A percentile compares a stretch with the other conserved stretches of the same genome.
phyloP scores from a whole-genome alignment of 2,113 vertebrate species.

The Oncorhynchus masou region DNA sequence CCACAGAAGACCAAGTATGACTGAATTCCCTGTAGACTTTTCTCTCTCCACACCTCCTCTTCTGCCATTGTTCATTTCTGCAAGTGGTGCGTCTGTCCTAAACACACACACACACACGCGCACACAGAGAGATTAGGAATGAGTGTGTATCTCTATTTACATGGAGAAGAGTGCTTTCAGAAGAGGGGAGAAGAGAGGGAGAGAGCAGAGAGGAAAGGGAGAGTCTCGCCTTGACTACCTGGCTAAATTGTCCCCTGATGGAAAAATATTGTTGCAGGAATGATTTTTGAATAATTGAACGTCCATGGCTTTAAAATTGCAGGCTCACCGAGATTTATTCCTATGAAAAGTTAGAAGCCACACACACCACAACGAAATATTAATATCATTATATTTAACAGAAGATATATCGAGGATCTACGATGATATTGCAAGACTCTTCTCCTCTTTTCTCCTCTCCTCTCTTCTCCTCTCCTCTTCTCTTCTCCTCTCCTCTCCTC shows the following conservation, averaged over 20 bases:
- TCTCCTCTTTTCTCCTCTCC: no score
- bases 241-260: conserved; percentile 73
- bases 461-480: fast-evolving
- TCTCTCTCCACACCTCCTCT: conserved; percentile 1
- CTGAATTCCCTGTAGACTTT: conserved; percentile 26
- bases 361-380: conserved; percentile 58
- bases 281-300: conserved; percentile 76
- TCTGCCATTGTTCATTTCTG: conserved; percentile 36
- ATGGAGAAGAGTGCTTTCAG: conserved; percentile 68
- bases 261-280: conserved; percentile 77
- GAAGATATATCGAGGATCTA: conserved; percentile 48
- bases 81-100: conserved; percentile 54
- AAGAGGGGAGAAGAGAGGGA: conserved; percentile 16
- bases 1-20: conserved; percentile 19
- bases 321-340: conserved; percentile 62
- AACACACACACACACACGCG: conserved; percentile 9
- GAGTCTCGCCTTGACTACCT: conserved; percentile 59
- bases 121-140: conserved; percentile 22
- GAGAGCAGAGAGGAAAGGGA: conserved; percentile 32
- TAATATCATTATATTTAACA: conserved; percentile 69
- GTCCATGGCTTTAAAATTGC: conserved; percentile 69
- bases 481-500: no score
- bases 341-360: conserved; percentile 52
- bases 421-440: conserved; percentile 36
- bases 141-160: conserved; percentile 61